Evolutionary conservation across 1,140 invertebrate species (phyloP), one percentile per base, ranked within the genome.

Genomic region (Myzus persicae): DNA sequence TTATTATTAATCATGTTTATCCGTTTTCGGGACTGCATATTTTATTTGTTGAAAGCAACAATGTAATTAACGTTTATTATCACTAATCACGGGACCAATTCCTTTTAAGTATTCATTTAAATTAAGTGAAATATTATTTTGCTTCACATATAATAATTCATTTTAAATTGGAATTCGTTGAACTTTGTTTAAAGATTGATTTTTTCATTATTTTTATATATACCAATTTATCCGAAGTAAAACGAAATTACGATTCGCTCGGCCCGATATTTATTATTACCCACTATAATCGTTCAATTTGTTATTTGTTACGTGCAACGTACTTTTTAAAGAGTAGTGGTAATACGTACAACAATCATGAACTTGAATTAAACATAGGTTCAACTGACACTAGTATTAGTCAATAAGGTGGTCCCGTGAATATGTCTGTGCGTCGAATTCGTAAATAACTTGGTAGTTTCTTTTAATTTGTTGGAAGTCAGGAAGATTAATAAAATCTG

Each of bases 401-500:
- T 89, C 87, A n/a, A 59, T 90, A 40, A 59, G 88, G 46, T 26
- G 48, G 88, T 26, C 40, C 88, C 51, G 88, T 42, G 51, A 26
- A n/a, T 36, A 24, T 31, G 38, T 42, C 38, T 26, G 51, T 42
- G 89, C 20, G 24, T 54, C 54, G 54, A 42, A 31, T 40, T 67
- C 42, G 42, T 44, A 89, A 38, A 87, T 44, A 46, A 46, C 36
- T 40, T 18, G 89, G 89, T 42, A 90, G 89, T 90, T 90, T 90
- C 89, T 90, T 90, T 67, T 90, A 42, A 42, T n/a, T 67, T 67
- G 89, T 90, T 67, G 40, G 31, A 46, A 89, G 89, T 90, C 89
- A 90, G 89, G 89, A 90, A 90, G 38, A 90, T 36, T 20, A 67
- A 90, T 90, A 59, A 40, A 90, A 40, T 59, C 51, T 7, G 38